Evolutionary conservation across 2,113 vertebrate genomes (phyloP), one percentile per base, ranked within the genome.

Genomic region (Leptocoma aspasia): DNA sequence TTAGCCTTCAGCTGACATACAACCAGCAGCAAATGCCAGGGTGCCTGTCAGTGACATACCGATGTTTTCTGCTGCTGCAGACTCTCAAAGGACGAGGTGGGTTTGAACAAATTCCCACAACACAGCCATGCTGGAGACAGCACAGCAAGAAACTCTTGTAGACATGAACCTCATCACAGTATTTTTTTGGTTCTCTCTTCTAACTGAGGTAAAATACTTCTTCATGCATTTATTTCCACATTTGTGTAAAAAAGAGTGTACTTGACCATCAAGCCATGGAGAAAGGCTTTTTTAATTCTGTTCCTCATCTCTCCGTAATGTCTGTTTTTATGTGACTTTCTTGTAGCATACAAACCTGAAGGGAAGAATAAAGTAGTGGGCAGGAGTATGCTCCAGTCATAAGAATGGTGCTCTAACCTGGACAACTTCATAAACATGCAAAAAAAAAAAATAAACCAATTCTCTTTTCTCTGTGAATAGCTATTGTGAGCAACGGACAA

Each of bases 21-120:
- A 94, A 37, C 80, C 83, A 83, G 42, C 49, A 94, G 89, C 89
- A 89, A 96, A 94, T 86, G 83, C 91, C 93, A 92, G 91, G 89
- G 72, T 5, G 1, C 27, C 72, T 79, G 64, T 78, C 71, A 41
- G 86, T 86, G 70, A 92, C 89, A 75, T 15, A 59, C 39, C 63
- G 14, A 9, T 22, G 76, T 20, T 81, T 53, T 10, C 52, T 84
- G 92, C 68, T 68, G 27, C 91, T 1, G 2, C 85, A 64, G 63
- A 52, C 39, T 35, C 50, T 77, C 13, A 2, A 22, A 92, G 52
- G 27, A 88, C 2, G 3, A 90, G n/a, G 59, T 61, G 37, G 14
- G 8, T 53, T 78, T 86, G 52, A 59, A 81, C 42, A 21, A 17
- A 68, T 71, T 60, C 64, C 42, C 56, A 20, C 23, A 60, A 31